Base-by-base conservation (phyloP, 2,113 vertebrate species). In the Hymenochirus boettgeri region DNA sequence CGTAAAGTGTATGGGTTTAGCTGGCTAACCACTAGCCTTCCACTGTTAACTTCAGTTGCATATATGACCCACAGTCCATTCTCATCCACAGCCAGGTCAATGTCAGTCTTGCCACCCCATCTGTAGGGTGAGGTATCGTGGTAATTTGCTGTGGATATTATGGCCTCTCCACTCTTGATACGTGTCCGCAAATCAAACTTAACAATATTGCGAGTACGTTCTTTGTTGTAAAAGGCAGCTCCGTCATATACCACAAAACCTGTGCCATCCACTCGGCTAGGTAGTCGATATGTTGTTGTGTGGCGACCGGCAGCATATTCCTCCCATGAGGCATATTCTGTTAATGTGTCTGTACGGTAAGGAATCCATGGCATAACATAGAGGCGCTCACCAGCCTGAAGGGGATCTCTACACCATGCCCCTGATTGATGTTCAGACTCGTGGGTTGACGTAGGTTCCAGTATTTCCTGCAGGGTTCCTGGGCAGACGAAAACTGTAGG, bases 361-460 rank as follows among this genome's bases (percentile, higher is more conserved):
- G 95, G 95, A 4, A 92, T 89, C 95, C 95, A 98, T 3, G 95
- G 93, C 92, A 98, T 92, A 65, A 94, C 91, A 39, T 96, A 98
- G 24, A 98, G 89, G 2, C 93, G 89, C 72, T 98, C 95, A 1
- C 93, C 93, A 0, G 94, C 91, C 75, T 97, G 94, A 50, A 98
- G 89, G 0, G 95, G 95, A 79, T 98, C 95, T 74, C 93, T 94
- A 77, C 95, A 98, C 95, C 95, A 98, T 0, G 93, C 93, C 15
- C 95, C 95, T 0, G 94, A 91, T 73, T 95, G 94, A 74, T 97
- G 93, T 70, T 94, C 90, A 0, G 91, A 91, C 64, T 97, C 93
- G 59, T 95, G 90, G 9, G 89, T 87, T 4, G 91, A 93, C 39
- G 91, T 93, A 72, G 91, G 75, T 8, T 91, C 75, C 76, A 92